Evolutionary conservation across 2,888 invertebrate species (phyloP).

Genomic region (Dryobota labecula): DNA sequence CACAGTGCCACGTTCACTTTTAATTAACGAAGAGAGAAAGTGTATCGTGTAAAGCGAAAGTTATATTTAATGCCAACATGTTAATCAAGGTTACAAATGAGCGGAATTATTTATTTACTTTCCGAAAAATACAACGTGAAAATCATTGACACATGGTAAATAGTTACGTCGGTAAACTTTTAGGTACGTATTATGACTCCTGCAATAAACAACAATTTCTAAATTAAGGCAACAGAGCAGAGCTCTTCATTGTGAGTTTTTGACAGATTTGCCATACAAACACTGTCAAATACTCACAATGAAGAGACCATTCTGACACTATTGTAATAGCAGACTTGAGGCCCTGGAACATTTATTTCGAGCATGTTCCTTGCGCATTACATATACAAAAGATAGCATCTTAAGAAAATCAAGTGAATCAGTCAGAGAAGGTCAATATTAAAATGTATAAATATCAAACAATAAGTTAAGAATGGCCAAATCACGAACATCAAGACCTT

Average conservation of each 20-base stretch:
- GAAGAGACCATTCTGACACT: too few relatives aligned
- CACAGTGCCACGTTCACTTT: background rate
- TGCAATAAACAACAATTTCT: background rate
- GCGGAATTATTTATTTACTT: slow-evolving; percentile 3
- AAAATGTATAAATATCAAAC: background rate
- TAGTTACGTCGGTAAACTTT: slow-evolving; percentile 6
- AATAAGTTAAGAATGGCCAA: background rate
- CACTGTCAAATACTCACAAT: too few relatives aligned
- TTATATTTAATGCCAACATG: slow-evolving; percentile 22
- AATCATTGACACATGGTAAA: background rate
- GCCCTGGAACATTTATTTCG: background rate
- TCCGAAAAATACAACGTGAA: background rate
- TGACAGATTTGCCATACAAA: too few relatives aligned
- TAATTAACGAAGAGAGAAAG: slow-evolving; percentile 21
- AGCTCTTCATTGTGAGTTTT: too few relatives aligned
- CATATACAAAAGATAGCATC: background rate
- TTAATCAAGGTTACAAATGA: slow-evolving; percentile 11
- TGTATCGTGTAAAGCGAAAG: background rate
- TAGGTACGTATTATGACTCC: background rate
- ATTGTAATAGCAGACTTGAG: too few relatives aligned
- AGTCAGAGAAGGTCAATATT: background rate
- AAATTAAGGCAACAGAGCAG: background rate
- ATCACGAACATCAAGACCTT: background rate
- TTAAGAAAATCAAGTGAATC: background rate
- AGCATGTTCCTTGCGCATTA: background rate